Conservation (phyloP, 92 coral and sea anemone genomes). For the Scolanthus callimorphus region DNA sequence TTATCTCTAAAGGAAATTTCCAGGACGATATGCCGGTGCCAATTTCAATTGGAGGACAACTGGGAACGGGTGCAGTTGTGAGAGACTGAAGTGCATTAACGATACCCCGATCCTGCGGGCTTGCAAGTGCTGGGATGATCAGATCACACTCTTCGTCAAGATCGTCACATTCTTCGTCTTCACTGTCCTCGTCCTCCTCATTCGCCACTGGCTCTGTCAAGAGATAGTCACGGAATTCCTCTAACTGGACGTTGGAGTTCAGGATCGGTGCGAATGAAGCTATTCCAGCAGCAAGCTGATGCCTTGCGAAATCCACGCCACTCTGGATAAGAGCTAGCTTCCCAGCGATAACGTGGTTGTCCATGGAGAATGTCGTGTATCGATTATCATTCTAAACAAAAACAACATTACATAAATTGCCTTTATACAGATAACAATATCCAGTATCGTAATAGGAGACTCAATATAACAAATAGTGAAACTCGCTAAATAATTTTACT, state of each 20-base stretch:
- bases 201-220: constrained; percentile 1
- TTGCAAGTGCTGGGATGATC: no score
- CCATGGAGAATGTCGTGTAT: constrained; percentile 30
- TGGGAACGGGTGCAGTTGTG: neutral
- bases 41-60: neutral
- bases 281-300: constrained; percentile 44
- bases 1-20: no score
- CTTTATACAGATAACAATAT: no score
- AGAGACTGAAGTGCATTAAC: no score
- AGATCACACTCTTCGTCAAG: no score
- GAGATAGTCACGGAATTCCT: constrained; percentile 22
- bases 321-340: constrained; percentile 40
- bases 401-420: neutral
- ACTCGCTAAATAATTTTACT: no score
- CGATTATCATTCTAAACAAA: neutral
- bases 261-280: constrained; percentile 41
- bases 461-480: neutral
- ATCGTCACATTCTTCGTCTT: constrained; percentile 9
- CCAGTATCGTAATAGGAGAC: neutral
- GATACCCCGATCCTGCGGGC: no score
- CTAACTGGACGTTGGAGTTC: constrained; percentile 13
- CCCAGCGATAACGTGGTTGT: constrained; percentile 32
- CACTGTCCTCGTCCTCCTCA: constrained; percentile 18
- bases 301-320: constrained; percentile 60
- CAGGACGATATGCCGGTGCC: neutral